A percentile compares a stretch with the other conserved stretches of the same genome.
Conservation (phyloP, 1,140 invertebrate species). For the Lamellibrachia luymesi region DNA sequence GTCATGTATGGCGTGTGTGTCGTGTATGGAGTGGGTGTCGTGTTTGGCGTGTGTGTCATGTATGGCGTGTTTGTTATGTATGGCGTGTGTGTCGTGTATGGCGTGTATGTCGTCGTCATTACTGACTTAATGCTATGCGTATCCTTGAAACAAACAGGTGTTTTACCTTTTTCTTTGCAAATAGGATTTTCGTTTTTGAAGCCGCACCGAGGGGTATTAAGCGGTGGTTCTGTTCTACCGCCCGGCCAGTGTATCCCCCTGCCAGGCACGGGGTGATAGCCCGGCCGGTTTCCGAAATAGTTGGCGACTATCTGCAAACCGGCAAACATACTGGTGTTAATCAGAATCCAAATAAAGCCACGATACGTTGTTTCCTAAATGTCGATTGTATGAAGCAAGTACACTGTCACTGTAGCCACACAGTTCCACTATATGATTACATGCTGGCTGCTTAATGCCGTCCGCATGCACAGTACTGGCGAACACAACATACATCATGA, state of each 20-base stretch:
- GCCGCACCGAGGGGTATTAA: slow-evolving; percentile 33
- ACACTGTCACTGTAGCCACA: not conserved
- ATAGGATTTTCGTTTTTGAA: slow-evolving; percentile 30
- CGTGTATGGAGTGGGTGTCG: too few relatives aligned
- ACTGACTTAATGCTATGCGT: not conserved
- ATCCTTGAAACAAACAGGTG: not conserved
- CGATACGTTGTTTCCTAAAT: not conserved
- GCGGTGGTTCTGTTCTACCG: slow-evolving; percentile 24
- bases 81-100: too few relatives aligned
- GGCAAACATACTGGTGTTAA: not conserved
- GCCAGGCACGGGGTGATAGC: slow-evolving; percentile 25
- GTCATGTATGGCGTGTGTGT: too few relatives aligned
- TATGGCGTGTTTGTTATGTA: too few relatives aligned
- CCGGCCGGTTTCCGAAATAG: slow-evolving; percentile 35
- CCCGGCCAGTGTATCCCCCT: slow-evolving; percentile 35
- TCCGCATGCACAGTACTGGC: too few relatives aligned
- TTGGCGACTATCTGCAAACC: slow-evolving; percentile 30
- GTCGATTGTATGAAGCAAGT: not conserved
- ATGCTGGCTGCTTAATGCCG: not conserved
- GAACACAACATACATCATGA: too few relatives aligned
- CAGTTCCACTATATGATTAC: not conserved
- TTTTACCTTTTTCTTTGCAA: slow-evolving; percentile 29
- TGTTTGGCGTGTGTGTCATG: too few relatives aligned
- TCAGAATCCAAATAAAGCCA: not conserved
- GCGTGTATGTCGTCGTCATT: too few relatives aligned